A percentile compares a stretch with the other conserved stretches of the same genome.
These are phyloP conservation scores for Dasypogon diadema DNA, from an alignment of 2,888 invertebrate genomes.

Conservation along the genomic window DNA sequence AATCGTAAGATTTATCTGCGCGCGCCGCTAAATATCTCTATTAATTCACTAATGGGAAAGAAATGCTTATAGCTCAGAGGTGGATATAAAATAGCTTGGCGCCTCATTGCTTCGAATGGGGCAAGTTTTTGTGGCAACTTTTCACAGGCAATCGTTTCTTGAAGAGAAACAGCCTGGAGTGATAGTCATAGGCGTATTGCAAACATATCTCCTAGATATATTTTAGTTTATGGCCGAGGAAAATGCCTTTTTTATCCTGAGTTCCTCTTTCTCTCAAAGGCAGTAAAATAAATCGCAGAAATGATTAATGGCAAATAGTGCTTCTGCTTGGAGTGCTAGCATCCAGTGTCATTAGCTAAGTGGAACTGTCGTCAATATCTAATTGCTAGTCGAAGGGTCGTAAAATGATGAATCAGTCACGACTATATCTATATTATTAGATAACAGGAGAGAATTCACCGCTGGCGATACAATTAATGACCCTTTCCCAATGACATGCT, in stretches of 20 bases:
- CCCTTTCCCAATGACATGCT: neutral
- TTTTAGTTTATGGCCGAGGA: neutral
- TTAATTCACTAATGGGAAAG: slow-evolving; percentile 34
- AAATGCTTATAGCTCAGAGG: neutral
- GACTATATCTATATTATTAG: neutral
- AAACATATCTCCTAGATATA: neutral
- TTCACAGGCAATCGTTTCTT: neutral
- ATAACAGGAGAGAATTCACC: neutral
- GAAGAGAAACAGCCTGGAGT: neutral
- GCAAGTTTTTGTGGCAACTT: neutral
- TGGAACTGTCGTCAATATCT: slow-evolving; percentile 9
- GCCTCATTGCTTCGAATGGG: slow-evolving; percentile 10
- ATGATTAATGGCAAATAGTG: neutral
- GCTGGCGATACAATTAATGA: neutral
- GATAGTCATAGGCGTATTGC: neutral
- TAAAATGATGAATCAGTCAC: neutral
- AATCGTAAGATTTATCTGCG: slow-evolving; percentile 37
- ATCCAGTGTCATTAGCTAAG: neutral
- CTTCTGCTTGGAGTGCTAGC: neutral
- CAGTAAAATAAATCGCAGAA: neutral
- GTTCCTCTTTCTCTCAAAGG: neutral
- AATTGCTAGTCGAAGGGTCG: neutral
- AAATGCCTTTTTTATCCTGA: neutral
- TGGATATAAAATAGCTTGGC: slow-evolving; percentile 9
- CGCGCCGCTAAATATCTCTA: slow-evolving; percentile 34